phyloP scores from a whole-genome alignment of 2,113 vertebrate species.

The Stegostoma tigrinum region DNA sequence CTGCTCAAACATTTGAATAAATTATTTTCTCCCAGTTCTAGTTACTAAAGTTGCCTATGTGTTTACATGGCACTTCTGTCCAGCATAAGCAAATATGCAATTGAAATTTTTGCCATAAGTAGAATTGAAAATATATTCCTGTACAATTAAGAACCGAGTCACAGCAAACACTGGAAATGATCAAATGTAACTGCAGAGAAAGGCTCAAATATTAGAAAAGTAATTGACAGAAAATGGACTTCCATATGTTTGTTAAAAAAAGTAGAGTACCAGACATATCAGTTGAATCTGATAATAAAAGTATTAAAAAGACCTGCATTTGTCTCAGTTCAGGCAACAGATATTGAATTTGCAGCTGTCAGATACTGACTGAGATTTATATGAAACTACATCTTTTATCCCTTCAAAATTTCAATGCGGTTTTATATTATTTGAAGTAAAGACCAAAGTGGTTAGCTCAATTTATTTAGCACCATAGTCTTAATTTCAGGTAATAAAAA shows the following conservation, averaged over 20 bases:
- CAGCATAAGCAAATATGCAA: neutral
- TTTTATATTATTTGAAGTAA: neutral
- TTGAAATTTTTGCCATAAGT: neutral
- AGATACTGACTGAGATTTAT: neutral
- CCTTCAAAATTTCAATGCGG: neutral
- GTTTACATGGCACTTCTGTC: neutral
- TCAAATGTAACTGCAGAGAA: neutral
- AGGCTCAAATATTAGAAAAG: neutral
- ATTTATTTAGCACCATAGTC: neutral
- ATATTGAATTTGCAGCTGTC: constrained; percentile 16
- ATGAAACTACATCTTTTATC: neutral
- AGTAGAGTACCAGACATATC: neutral
- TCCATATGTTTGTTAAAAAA: constrained; percentile 8
- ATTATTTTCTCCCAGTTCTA: neutral
- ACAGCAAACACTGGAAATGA: neutral
- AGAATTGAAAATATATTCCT: neutral
- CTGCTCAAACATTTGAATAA: neutral
- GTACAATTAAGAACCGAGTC: neutral
- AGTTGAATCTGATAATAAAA: neutral
- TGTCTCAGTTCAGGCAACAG: neutral
- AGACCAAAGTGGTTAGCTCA: neutral
- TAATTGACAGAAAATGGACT: neutral
- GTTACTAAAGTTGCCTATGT: neutral
- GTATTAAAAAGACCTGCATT: constrained; percentile 18
- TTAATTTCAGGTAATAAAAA: neutral